These are phyloP conservation scores for Apteryx mantelli DNA, from an alignment of 2,113 vertebrate species.

Conservation along the genomic window DNA sequence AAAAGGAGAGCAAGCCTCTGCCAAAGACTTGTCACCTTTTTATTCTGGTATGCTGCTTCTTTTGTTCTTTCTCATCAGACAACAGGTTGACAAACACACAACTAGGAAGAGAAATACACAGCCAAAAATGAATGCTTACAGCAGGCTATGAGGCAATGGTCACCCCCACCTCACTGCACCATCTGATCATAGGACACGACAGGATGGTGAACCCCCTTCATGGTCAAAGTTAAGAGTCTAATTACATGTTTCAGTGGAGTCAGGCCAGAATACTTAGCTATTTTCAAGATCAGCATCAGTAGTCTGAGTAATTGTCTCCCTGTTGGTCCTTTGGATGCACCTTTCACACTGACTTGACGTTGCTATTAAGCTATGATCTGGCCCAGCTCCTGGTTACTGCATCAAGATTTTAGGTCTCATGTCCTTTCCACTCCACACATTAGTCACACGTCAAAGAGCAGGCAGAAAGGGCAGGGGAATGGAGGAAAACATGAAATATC, in stretches of 20 bases:
- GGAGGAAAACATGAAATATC: slow-evolving; percentile 18
- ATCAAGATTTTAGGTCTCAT: neutral
- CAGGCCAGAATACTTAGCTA: neutral
- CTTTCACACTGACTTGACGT: neutral
- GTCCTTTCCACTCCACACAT: neutral
- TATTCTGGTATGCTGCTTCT: neutral
- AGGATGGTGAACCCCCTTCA: neutral
- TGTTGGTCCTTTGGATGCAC: neutral
- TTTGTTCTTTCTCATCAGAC: neutral
- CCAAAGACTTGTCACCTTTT: neutral
- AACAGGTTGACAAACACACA: neutral
- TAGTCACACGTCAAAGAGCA: neutral
- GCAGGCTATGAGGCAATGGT: neutral
- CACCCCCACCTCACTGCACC: neutral
- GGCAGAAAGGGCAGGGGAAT: neutral
- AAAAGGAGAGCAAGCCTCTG: neutral
- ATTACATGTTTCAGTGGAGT: neutral
- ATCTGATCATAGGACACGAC: neutral
- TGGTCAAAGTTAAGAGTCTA: neutral
- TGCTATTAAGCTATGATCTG: neutral
- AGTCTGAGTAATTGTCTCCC: neutral
- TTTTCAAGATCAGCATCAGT: neutral
- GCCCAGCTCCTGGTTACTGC: neutral
- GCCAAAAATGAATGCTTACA: neutral
- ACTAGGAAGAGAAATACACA: neutral